Conservation (phyloP, 2,113 vertebrate genomes). For the Hucho hucho region DNA sequence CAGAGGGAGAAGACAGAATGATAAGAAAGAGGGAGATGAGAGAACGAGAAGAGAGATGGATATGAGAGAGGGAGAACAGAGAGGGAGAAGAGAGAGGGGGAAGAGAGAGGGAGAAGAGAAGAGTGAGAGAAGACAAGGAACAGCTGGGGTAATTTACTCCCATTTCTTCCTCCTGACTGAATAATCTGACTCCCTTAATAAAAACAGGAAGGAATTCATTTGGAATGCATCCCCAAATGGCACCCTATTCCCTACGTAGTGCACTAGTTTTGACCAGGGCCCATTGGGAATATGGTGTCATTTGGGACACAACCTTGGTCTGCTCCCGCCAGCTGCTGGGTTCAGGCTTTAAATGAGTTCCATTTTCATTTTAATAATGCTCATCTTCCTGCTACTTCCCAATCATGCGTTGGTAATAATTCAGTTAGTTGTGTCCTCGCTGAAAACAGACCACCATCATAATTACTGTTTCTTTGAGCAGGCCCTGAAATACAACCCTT, state of each 20-base stretch:
- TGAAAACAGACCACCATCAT: conserved; percentile 85
- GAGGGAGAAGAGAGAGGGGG: too few relatives aligned
- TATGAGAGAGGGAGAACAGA: too few relatives aligned
- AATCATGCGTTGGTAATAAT: conserved; percentile 86
- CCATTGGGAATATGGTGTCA: too few relatives aligned
- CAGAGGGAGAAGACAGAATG: too few relatives aligned
- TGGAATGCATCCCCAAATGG: conserved; percentile 40
- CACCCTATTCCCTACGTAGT: too few relatives aligned
- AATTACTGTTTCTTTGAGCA: conserved; percentile 78
- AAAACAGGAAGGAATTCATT: conserved; percentile 90
- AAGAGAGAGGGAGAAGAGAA: conserved; percentile 4
- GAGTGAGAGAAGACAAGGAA: conserved; percentile 22
- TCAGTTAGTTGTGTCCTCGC: conserved; percentile 82
- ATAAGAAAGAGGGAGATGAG: too few relatives aligned
- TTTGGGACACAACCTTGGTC: too few relatives aligned
- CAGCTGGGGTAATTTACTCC: conserved; percentile 15
- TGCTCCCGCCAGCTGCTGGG: conserved; percentile 78
- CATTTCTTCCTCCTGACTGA: conserved; percentile 64
- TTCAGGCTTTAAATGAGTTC: conserved; percentile 82
- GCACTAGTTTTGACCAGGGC: too few relatives aligned
- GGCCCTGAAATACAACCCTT: conserved; percentile 17
- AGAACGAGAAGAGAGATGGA: too few relatives aligned
- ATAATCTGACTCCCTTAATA: conserved; percentile 79
- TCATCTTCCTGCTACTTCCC: conserved; percentile 90
- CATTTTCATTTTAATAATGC: conserved; percentile 90